Evolutionary conservation across 2,888 invertebrate species (phyloP), one percentile per base, ranked within the genome.

Genomic region (Leptothorax acervorum): DNA sequence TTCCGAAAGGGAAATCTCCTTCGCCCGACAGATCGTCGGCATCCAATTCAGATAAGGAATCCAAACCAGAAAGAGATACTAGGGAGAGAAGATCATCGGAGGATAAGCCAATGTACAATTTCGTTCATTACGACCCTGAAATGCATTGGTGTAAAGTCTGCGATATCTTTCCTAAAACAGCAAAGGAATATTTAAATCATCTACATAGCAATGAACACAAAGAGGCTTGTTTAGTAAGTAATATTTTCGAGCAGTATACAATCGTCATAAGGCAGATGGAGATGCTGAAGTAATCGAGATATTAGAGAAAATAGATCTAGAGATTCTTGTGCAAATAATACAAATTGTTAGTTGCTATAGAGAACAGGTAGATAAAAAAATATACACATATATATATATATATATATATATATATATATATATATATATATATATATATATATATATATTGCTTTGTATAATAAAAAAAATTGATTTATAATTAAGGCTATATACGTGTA

Each of bases 61-160:
- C 87, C 31, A 94, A 93, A 88, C 71, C 62, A 45, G 94, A 92
- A 71, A 90, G 91, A 79, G 93, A 92, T 53, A 70, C 89, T 79
- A 91, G 91, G 86, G 86, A 90, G 74, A 86, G 89, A 87, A 89
- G 89, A 82, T 89, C 91, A 75, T 86, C 92, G 6, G 92, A 94
- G 76, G 95, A 95, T 75, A 95, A 94, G 86, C 95, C 95, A 74
- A 96, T 96, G 94, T 97, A 96, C 94, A 98, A 98, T 96, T 97
- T 97, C 93, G 97, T 97, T 76, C 97, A 98, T 95, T 98, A 98
- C 93, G 98, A 98, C 95, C 98, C 98, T 0, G 98, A 98, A 95
- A 97, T 98, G 96, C 98, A 98, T 94, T 98, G 98, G 98, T 98
- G 98, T 94, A 96, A 98, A 81, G 96, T 97, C 71, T 98, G 98